Evolutionary conservation across 1,140 invertebrate species (phyloP).

Genomic region (Eueides isabella): DNA sequence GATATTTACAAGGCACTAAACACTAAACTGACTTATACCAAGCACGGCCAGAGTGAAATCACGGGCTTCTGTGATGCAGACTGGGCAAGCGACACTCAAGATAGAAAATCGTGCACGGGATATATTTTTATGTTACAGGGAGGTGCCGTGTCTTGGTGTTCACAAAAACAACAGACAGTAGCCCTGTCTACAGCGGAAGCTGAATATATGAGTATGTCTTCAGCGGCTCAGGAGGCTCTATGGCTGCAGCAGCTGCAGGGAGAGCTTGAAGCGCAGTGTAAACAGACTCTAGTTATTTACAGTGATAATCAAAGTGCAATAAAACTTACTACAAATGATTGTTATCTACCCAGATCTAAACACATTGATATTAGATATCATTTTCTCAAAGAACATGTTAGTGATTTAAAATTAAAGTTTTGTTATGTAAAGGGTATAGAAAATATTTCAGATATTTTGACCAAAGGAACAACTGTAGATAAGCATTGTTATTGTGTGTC

Average conservation of each 20-base stretch:
- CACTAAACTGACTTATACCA: too few relatives aligned
- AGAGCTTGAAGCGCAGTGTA: not conserved
- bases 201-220: slow-evolving; percentile 3
- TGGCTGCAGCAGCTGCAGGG: slow-evolving; percentile 9
- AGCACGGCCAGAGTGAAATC: too few relatives aligned
- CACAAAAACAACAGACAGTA: slow-evolving; percentile 5
- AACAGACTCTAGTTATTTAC: not conserved
- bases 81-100: too few relatives aligned
- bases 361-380: too few relatives aligned
- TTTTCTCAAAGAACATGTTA: too few relatives aligned
- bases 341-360: not conserved
- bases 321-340: not conserved
- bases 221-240: slow-evolving; percentile 3
- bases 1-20: too few relatives aligned
- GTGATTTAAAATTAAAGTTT: too few relatives aligned
- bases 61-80: too few relatives aligned
- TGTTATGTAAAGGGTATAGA: too few relatives aligned
- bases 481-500: too few relatives aligned
- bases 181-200: slow-evolving; percentile 9
- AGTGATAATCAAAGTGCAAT: slow-evolving; percentile 19
- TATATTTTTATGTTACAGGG: slow-evolving; percentile 6
- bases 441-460: too few relatives aligned
- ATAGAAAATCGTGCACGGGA: not conserved
- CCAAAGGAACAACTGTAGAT: too few relatives aligned
- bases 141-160: slow-evolving; percentile 1